These are phyloP conservation scores for Trogon surrucura DNA, from an alignment of 2,113 vertebrate species.

Conservation along the genomic window DNA sequence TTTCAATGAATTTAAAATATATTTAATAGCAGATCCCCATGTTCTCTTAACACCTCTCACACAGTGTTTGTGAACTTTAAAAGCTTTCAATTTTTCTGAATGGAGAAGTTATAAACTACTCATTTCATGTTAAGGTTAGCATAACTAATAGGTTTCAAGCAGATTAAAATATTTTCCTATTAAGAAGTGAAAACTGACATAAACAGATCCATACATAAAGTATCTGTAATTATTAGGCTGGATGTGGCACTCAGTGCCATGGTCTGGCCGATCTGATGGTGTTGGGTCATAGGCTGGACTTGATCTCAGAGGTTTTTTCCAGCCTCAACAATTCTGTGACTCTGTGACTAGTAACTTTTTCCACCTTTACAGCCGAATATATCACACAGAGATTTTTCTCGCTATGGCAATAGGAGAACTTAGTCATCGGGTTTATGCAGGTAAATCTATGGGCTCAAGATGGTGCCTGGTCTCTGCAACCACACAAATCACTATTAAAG, in stretches of 20 bases:
- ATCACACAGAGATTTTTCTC: background rate
- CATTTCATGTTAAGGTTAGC: background rate
- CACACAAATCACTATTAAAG: background rate
- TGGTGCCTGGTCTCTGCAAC: background rate
- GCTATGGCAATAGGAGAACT: background rate
- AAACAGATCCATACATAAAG: background rate
- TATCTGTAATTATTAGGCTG: background rate
- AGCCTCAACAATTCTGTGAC: no score
- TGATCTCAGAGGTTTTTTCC: no score
- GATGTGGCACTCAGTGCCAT: no score
- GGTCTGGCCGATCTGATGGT: no score
- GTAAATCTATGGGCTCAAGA: background rate
- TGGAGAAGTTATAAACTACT: background rate
- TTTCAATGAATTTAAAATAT: background rate
- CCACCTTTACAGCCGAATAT: background rate
- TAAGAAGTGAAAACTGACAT: background rate
- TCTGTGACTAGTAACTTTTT: background rate
- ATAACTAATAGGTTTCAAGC: constrained; percentile 1
- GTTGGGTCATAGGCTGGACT: no score
- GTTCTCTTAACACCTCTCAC: background rate
- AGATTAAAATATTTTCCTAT: constrained; percentile 13
- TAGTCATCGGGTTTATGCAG: background rate
- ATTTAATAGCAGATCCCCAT: background rate
- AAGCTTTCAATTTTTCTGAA: background rate
- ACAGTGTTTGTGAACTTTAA: background rate